These are phyloP conservation scores for Willisornis vidua DNA, from an alignment of 2,113 vertebrate genomes.

Conservation along the genomic window DNA sequence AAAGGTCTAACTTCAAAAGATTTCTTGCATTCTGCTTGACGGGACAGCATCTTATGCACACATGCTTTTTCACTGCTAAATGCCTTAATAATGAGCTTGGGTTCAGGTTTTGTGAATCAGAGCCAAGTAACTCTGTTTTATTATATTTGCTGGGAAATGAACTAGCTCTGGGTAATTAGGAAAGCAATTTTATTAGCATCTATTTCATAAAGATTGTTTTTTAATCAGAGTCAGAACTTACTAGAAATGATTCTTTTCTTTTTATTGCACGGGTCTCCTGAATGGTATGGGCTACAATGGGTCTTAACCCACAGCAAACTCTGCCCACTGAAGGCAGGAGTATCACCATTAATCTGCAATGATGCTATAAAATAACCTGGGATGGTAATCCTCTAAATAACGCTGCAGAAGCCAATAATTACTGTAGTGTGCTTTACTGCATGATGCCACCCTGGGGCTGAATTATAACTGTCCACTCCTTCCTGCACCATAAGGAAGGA, in stretches of 20 bases:
- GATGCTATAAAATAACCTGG: conserved; percentile 60
- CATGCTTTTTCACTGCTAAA: conserved; percentile 80
- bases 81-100: conserved; percentile 85
- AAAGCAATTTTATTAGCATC: conserved; percentile 87
- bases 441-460: conserved; percentile 6
- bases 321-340: conserved; percentile 52
- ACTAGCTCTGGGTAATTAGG: conserved; percentile 86
- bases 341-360: conserved; percentile 57
- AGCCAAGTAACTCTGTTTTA: conserved; percentile 86
- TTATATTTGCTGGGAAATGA: conserved; percentile 87
- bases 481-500: background rate
- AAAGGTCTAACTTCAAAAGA: conserved; percentile 85
- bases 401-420: conserved; percentile 45
- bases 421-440: conserved; percentile 58
- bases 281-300: conserved; percentile 42
- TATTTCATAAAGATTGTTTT: conserved; percentile 88
- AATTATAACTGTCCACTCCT: background rate
- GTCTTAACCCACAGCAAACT: conserved; percentile 65
- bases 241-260: conserved; percentile 79
- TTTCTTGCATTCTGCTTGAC: conserved; percentile 81
- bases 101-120: conserved; percentile 84
- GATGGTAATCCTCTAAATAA: conserved; percentile 60
- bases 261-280: conserved; percentile 69
- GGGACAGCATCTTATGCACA: conserved; percentile 81
- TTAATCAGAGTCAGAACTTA: conserved; percentile 87